A percentile compares a stretch with the other conserved stretches of the same genome.
Evolutionary conservation across 2,888 invertebrate genomes (phyloP).

Genomic region (Aspidiotus destructor): DNA sequence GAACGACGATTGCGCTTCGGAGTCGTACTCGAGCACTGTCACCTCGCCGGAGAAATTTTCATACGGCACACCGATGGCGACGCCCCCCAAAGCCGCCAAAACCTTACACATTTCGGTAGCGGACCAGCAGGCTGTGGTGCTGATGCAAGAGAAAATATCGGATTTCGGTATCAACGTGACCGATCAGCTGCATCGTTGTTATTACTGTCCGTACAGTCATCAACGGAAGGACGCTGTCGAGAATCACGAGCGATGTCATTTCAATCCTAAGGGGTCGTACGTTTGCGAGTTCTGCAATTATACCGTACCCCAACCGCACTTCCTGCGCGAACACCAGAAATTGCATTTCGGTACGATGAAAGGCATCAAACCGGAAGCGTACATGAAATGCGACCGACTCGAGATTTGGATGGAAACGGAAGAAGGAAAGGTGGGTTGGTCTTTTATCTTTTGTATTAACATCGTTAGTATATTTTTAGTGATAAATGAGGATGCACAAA

Average conservation of each 20-base stretch:
- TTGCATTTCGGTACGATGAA: constrained; percentile 61
- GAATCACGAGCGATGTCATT: constrained; percentile 66
- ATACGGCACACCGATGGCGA: not conserved
- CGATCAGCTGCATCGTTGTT: constrained; percentile 57
- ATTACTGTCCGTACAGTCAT: constrained; percentile 71
- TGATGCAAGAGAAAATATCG: constrained; percentile 48
- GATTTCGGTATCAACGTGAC: constrained; percentile 45
- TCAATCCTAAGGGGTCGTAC: constrained; percentile 52
- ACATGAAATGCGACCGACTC: constrained; percentile 52
- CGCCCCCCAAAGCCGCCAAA: constrained; percentile 41
- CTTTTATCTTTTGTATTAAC: not conserved
- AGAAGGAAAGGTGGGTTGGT: constrained; percentile 38
- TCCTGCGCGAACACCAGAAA: constrained; percentile 67
- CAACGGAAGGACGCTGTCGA: constrained; percentile 60
- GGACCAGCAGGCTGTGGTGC: constrained; percentile 54
- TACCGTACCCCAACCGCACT: constrained; percentile 61
- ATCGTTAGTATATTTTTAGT: not conserved
- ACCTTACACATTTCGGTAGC: constrained; percentile 51
- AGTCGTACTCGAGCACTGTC: not conserved
- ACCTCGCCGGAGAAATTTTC: not conserved
- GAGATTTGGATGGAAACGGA: constrained; percentile 49
- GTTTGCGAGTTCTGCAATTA: constrained; percentile 76
- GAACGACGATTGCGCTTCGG: not conserved
- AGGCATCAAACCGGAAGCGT: constrained; percentile 50
- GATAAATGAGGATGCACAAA: not conserved